phyloP scores from a whole-genome alignment of 1,140 invertebrate genomes.

The Micrasema minimum region DNA sequence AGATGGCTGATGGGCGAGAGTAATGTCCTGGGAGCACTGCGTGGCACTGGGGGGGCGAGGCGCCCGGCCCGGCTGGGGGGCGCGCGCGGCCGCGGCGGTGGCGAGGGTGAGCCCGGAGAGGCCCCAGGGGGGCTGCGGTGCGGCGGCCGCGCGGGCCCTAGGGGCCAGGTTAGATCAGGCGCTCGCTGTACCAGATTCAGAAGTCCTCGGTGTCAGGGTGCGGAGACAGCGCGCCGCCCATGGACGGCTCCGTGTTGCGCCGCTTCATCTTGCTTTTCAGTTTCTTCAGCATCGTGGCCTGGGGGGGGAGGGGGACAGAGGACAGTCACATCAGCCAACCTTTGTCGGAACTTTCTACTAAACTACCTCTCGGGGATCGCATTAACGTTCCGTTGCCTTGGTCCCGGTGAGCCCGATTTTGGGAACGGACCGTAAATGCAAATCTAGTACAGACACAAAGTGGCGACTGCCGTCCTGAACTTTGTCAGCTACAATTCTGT shows the following conservation, averaged over 20 bases:
- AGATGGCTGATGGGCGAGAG: slow-evolving; percentile 10
- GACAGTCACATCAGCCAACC: slow-evolving; percentile 30
- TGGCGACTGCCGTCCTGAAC: too few species aligned
- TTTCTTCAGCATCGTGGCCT: slow-evolving; percentile 90
- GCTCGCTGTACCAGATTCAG: slow-evolving; percentile 75
- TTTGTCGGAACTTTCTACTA: background rate
- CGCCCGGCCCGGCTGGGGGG: background rate
- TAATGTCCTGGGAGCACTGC: slow-evolving; percentile 15
- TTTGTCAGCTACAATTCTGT: too few species aligned
- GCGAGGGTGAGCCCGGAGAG: slow-evolving; percentile 44
- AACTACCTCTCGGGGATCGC: too few species aligned
- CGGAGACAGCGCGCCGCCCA: slow-evolving; percentile 74
- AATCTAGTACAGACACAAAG: too few species aligned
- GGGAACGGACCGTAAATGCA: too few species aligned
- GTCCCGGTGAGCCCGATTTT: too few species aligned
- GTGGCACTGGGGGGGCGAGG: too few species aligned
- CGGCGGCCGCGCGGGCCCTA: slow-evolving; percentile 65
- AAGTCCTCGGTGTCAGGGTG: slow-evolving; percentile 62
- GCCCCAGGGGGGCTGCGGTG: slow-evolving; percentile 52
- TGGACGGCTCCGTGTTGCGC: slow-evolving; percentile 91
- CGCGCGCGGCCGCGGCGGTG: slow-evolving; percentile 10
- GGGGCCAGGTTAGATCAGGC: slow-evolving; percentile 73
- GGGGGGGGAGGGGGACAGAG: slow-evolving; percentile 65
- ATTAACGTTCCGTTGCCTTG: too few species aligned
- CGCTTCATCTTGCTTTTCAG: slow-evolving; percentile 95